Conservation (phyloP, 2,888 invertebrate species). For the Nomada ferruginata region DNA sequence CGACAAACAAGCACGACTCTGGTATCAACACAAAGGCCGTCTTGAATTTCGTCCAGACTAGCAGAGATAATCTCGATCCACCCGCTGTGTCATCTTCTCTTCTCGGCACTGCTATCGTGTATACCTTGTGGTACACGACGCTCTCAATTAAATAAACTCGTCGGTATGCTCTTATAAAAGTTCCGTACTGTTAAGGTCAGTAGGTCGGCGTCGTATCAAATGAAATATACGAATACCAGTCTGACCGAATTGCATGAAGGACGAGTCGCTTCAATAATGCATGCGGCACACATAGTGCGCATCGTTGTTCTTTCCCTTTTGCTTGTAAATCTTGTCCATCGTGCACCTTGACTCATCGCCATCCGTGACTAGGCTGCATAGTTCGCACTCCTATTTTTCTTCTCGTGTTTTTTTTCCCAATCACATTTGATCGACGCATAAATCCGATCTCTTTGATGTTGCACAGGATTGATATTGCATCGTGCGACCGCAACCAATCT, state of each 20-base stretch:
- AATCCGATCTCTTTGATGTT: constrained; percentile 19
- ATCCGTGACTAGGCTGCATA: constrained; percentile 28
- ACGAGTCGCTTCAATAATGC: constrained; percentile 58
- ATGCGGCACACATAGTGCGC: constrained; percentile 53
- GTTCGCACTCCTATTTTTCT: background rate
- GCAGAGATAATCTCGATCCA: constrained; percentile 27
- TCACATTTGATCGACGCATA: background rate
- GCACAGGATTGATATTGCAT: constrained; percentile 22
- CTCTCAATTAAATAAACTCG: constrained; percentile 61
- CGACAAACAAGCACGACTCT: background rate
- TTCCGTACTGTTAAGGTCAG: constrained; percentile 68
- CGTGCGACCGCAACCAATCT: constrained; percentile 20
- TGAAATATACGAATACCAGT: constrained; percentile 56
- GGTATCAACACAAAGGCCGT: background rate
- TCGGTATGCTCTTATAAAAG: constrained; percentile 46
- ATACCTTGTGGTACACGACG: constrained; percentile 32
- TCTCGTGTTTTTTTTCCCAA: background rate
- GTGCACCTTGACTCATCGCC: constrained; percentile 17
- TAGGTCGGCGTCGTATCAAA: constrained; percentile 68
- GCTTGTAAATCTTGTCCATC: constrained; percentile 40
- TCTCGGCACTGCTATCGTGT: background rate
- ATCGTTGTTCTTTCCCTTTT: constrained; percentile 13
- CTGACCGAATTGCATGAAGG: constrained; percentile 67
- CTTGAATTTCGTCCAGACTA: constrained; percentile 30
- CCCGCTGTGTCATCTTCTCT: background rate